Evolutionary conservation across 2,888 invertebrate species (phyloP).

Genomic region (Cerceris rybyensis): DNA sequence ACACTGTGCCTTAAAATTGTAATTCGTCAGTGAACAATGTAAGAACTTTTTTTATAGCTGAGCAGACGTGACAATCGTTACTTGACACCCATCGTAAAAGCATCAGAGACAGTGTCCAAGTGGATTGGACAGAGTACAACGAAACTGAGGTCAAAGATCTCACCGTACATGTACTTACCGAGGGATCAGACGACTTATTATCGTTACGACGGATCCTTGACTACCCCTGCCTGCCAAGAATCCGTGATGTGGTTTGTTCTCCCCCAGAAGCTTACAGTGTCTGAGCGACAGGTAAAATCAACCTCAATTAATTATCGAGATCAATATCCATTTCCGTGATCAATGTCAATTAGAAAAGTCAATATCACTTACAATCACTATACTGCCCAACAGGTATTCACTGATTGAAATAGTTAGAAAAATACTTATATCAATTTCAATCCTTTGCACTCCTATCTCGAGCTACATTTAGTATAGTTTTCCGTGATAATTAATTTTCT

Average conservation of each 20-base stretch:
- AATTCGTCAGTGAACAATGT: neutral
- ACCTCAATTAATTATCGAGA: neutral
- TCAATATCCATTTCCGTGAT: neutral
- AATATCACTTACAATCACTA: no score
- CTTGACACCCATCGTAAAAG: constrained; percentile 67
- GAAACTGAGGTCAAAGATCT: constrained; percentile 61
- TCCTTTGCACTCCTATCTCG: no score
- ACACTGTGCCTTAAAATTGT: no score
- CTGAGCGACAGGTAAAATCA: constrained; percentile 81
- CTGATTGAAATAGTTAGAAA: no score
- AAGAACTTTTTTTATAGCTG: neutral
- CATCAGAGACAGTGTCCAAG: constrained; percentile 60
- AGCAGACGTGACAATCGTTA: constrained; percentile 63
- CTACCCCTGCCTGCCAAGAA: constrained; percentile 89
- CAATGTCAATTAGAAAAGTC: neutral
- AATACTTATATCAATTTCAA: no score
- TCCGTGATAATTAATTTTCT: no score
- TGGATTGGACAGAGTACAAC: constrained; percentile 63
- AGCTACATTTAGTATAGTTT: no score
- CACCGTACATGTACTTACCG: constrained; percentile 84
- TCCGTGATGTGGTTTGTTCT: constrained; percentile 88
- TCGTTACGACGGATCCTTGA: constrained; percentile 89
- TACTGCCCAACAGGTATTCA: no score
- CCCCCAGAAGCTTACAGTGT: constrained; percentile 83
- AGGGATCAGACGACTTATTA: constrained; percentile 84